These are phyloP conservation scores for Helicoverpa zea DNA, from an alignment of 1,140 invertebrate species.

Conservation along the genomic window DNA sequence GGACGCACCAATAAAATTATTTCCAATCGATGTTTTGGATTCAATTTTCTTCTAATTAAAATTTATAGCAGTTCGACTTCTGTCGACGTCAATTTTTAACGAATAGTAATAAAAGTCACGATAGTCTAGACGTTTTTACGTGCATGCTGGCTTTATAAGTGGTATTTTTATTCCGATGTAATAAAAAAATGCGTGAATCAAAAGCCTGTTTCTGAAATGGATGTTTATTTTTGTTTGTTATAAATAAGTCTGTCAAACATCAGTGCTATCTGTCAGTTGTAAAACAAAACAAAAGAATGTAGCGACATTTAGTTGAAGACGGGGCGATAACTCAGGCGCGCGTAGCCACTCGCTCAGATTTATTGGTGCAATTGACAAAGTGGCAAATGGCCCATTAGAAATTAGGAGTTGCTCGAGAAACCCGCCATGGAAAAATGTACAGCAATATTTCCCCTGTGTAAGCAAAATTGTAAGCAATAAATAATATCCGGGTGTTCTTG, in stretches of 20 bases:
- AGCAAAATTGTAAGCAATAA: slow-evolving; percentile 82
- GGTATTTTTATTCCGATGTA: not conserved
- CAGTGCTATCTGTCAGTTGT: slow-evolving; percentile 34
- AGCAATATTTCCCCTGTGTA: slow-evolving; percentile 78
- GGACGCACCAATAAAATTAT: slow-evolving; percentile 72
- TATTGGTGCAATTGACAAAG: slow-evolving; percentile 85
- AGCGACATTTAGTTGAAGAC: slow-evolving; percentile 68
- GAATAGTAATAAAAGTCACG: slow-evolving; percentile 36
- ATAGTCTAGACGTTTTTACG: slow-evolving; percentile 50
- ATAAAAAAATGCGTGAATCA: not conserved
- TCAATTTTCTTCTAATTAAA: slow-evolving; percentile 72
- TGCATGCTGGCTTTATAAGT: slow-evolving; percentile 20
- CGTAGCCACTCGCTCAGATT: slow-evolving; percentile 70
- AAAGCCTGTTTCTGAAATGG: not conserved
- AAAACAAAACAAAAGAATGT: slow-evolving; percentile 70
- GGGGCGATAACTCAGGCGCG: slow-evolving; percentile 67
- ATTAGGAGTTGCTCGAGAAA: slow-evolving; percentile 76
- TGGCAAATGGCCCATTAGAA: slow-evolving; percentile 85
- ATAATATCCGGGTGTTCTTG: slow-evolving; percentile 66
- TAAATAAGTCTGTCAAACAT: slow-evolving; percentile 38
- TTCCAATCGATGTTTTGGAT: slow-evolving; percentile 71
- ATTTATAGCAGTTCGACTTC: slow-evolving; percentile 57
- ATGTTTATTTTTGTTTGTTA: slow-evolving; percentile 12
- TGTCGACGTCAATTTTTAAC: slow-evolving; percentile 45
- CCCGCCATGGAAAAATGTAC: slow-evolving; percentile 78